Evolutionary conservation across 2,113 vertebrate genomes (phyloP).

Genomic region (Paedocypris sp.): DNA sequence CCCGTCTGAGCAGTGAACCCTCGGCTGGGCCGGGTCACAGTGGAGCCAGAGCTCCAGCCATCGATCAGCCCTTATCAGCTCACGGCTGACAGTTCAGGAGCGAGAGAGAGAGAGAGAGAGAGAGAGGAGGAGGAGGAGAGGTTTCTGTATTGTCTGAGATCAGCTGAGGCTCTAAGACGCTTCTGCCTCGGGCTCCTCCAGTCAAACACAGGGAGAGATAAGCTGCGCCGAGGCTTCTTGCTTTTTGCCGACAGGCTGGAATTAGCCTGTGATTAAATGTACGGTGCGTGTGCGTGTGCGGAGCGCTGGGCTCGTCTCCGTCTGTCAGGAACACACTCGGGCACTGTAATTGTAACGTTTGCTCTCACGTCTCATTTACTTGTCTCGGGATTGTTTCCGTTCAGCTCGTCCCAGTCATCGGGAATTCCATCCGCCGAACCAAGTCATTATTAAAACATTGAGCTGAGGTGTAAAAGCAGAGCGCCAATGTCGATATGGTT

Average conservation of each 20-base stretch:
- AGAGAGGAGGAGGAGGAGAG: constrained; percentile 27
- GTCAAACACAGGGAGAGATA: constrained; percentile 12
- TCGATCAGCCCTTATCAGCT: constrained; percentile 29
- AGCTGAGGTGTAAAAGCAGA: no score
- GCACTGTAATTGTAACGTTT: no score
- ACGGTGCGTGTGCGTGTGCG: constrained; percentile 13
- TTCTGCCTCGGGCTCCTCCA: constrained; percentile 26
- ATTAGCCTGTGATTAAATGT: neutral
- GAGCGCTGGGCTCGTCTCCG: no score
- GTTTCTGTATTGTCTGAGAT: constrained; percentile 24
- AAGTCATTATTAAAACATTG: no score
- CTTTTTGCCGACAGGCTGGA: neutral
- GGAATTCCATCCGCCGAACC: no score
- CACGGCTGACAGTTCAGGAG: constrained; percentile 40
- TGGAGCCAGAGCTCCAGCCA: constrained; percentile 31
- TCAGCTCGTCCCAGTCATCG: no score
- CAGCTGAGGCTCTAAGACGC: constrained; percentile 27
- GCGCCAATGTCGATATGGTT: no score
- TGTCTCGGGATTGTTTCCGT: no score
- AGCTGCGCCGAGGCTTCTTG: constrained; percentile 6
- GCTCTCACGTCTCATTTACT: no score
- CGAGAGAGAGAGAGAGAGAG: constrained; percentile 25
- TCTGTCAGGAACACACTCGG: no score
- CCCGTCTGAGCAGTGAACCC: constrained; percentile 27
- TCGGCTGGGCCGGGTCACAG: constrained; percentile 18